Evolutionary conservation across 2,113 vertebrate genomes (phyloP).

Genomic region (Sceloporus undulatus): DNA sequence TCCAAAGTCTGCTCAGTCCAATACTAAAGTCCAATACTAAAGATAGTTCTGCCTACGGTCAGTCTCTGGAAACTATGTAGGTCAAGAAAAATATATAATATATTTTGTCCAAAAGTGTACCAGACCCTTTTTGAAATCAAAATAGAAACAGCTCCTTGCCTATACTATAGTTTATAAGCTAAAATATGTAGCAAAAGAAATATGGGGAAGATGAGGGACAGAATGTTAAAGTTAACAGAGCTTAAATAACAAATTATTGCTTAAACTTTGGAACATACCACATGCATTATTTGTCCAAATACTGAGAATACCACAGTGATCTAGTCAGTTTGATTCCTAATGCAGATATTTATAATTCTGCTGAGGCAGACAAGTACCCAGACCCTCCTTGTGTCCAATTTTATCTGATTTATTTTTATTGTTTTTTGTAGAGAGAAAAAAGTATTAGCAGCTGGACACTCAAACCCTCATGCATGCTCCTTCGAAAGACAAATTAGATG

Average conservation of each 20-base stretch:
- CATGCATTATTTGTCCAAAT: not conserved
- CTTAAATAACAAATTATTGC: not conserved
- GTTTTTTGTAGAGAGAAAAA: not conserved
- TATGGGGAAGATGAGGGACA: not conserved
- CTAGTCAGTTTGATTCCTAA: not conserved
- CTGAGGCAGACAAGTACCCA: not conserved
- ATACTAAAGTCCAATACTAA: not conserved
- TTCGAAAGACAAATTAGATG: not conserved
- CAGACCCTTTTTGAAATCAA: not conserved
- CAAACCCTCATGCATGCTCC: not conserved
- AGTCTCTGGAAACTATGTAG: not conserved
- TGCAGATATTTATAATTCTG: not conserved
- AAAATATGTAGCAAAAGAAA: not conserved
- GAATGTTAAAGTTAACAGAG: constrained; percentile 3
- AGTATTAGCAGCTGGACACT: not conserved
- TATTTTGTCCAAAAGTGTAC: not conserved
- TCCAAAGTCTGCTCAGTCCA: not conserved
- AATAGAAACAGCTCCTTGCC: not conserved
- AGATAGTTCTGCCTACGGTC: not conserved
- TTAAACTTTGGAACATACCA: not conserved
- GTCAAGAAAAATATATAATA: not conserved
- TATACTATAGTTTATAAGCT: not conserved
- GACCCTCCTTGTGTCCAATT: not conserved
- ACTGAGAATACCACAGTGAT: not conserved
- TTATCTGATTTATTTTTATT: constrained; percentile 5